phyloP scores from a whole-genome alignment of 2,113 vertebrate species.

The Pseudorasbora parva region DNA sequence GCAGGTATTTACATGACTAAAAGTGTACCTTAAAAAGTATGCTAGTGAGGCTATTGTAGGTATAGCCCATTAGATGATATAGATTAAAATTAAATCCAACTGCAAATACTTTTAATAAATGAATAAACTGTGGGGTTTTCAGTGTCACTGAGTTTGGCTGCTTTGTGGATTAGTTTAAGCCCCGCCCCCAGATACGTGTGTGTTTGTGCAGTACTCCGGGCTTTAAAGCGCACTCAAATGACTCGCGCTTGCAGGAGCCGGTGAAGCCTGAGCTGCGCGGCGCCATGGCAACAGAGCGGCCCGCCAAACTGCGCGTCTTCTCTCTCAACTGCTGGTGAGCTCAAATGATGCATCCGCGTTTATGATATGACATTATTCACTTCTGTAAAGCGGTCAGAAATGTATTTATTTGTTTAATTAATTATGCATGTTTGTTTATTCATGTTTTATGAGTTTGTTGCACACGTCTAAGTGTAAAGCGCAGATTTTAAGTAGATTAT shows the following conservation, averaged over 20 bases:
- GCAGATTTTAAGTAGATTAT: neutral
- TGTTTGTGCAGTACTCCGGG: neutral
- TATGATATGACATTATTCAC: neutral
- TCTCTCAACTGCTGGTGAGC: conserved; percentile 67
- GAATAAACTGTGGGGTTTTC: neutral
- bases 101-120: neutral
- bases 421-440: neutral
- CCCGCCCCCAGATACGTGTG: neutral
- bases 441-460: neutral
- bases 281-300: conserved; percentile 50
- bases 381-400: neutral
- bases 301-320: conserved; percentile 59
- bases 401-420: neutral
- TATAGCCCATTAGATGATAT: neutral
- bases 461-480: neutral
- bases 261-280: neutral
- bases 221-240: conserved; percentile 21
- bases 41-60: neutral
- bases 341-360: neutral
- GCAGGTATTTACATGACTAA: neutral
- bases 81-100: neutral
- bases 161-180: conserved; percentile 31
- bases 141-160: neutral
- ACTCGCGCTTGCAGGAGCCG: neutral
- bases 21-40: neutral